Conservation (phyloP, 2,113 vertebrate species). For the Daubentonia madagascariensis region DNA sequence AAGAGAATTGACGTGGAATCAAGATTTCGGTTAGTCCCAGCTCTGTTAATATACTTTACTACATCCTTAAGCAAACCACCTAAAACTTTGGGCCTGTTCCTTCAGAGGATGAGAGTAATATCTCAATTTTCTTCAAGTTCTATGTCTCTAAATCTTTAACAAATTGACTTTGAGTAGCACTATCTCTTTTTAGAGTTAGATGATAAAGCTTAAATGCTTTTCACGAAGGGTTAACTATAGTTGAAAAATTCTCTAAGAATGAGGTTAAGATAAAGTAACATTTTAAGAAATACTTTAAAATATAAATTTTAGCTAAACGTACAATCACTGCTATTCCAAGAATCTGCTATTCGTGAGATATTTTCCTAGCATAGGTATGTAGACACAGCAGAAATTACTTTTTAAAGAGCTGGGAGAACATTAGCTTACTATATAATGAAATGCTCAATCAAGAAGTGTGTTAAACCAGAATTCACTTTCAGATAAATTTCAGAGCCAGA, state of each 20-base stretch:
- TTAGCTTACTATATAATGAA: not conserved
- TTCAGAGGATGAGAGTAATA: not conserved
- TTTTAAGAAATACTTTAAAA: constrained; percentile 18
- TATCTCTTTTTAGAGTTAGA: not conserved
- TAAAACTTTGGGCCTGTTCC: constrained; percentile 22
- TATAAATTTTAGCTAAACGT: constrained; percentile 7
- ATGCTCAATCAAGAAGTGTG: not conserved
- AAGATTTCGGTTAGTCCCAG: not conserved
- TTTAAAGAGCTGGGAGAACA: not conserved
- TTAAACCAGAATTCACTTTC: constrained; percentile 30
- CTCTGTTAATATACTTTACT: constrained; percentile 11
- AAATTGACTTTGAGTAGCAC: constrained; percentile 26
- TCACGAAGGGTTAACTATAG: constrained; percentile 30
- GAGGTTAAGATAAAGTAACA: constrained; percentile 16
- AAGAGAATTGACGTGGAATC: not conserved
- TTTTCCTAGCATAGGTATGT: not conserved
- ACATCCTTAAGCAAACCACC: not conserved
- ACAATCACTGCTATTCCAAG: not conserved
- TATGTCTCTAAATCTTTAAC: constrained; percentile 1
- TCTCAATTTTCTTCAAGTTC: not conserved
- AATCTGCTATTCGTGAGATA: not conserved
- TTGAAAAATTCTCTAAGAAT: constrained; percentile 38
- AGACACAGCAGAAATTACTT: not conserved
- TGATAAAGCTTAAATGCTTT: constrained; percentile 34
- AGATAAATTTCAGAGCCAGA: constrained; percentile 7